Base-by-base conservation (phyloP, 2,888 invertebrate species). In the Cloeon dipterum region DNA sequence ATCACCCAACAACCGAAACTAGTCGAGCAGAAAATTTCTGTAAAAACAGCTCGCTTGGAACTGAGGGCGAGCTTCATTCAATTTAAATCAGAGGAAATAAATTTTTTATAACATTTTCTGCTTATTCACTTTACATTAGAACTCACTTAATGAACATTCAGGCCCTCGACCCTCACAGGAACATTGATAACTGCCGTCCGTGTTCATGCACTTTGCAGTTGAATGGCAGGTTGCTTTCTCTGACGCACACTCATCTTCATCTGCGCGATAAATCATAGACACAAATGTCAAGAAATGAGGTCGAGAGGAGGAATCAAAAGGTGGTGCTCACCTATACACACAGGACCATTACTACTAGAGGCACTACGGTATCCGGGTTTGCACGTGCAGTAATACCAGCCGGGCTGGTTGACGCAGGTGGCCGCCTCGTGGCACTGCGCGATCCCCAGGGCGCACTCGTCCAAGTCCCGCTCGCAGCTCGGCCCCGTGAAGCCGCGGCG, bases 341-440 rank as follows among this genome's bases (percentile, higher is more conserved):
- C 8, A 32, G 25, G n/a, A 5, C 18, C 17, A 32, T 32, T 25
- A 26, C 13, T 26, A 20, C 10, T 38, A 32, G 17, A 32, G 32
- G 10, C 13, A 35, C 29, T 37, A 13, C 68, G 65, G 59, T 75
- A 86, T 4, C 86, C 86, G 39, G 69, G 66, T 45, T 72, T 70
- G 57, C 86, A 86, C 47, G 77, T 72, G 58, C 88, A 88, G 57
- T 81, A 77, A 61, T 81, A 83, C 70, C 82, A 83, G 46, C 86
- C 86, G 32, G 82, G 82, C 66, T 77, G 77, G 59, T 86, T 86
- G 56, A 82, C 70, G 59, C 86, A 86, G 38, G 66, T 63, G 36
- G 83, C 78, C 46, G 75, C 70, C 45, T 68, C 64, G 45, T 74
- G 73, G 58, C 86, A 86, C 41, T 70, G 64, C 49, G 74, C 70